phyloP scores from a whole-genome alignment of 92 coral and sea anemone genomes.

The Palythoa heliodiscus region DNA sequence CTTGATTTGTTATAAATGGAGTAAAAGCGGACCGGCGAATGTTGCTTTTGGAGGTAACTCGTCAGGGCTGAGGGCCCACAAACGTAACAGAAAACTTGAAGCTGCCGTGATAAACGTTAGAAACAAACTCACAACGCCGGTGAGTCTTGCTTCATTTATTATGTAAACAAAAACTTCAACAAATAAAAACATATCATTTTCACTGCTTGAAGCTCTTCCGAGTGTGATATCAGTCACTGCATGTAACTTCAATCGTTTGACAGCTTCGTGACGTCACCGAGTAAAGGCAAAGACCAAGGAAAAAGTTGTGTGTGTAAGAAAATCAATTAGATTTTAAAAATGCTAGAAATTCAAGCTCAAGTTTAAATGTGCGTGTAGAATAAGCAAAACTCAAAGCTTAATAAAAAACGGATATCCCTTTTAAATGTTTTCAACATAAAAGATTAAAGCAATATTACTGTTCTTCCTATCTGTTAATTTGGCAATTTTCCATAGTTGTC shows the following conservation, averaged over 20 bases:
- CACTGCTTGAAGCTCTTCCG: neutral
- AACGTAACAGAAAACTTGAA: neutral
- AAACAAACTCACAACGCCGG: neutral
- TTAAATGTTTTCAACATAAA: too few relatives aligned
- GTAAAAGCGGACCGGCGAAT: neutral
- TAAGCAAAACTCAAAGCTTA: too few relatives aligned
- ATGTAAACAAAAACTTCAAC: slow-evolving; percentile 4
- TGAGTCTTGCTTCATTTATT: neutral
- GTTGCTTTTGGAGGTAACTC: neutral
- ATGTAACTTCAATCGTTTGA: neutral
- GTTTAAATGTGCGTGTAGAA: too few relatives aligned
- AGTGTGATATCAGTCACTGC: neutral
- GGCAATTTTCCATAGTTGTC: too few relatives aligned
- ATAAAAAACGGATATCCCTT: too few relatives aligned
- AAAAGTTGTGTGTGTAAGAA: neutral
- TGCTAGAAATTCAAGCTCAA: too few relatives aligned
- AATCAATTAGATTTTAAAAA: neutral
- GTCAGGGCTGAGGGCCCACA: neutral
- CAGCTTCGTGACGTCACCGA: neutral
- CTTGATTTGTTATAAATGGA: neutral
- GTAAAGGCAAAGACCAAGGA: neutral
- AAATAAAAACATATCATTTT: neutral
- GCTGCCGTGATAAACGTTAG: neutral
- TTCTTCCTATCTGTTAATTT: too few relatives aligned
- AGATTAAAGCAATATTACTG: too few relatives aligned